Conservation (phyloP, 35 echinoderm and acorn worm genomes). For the Lytechinus pictus region DNA sequence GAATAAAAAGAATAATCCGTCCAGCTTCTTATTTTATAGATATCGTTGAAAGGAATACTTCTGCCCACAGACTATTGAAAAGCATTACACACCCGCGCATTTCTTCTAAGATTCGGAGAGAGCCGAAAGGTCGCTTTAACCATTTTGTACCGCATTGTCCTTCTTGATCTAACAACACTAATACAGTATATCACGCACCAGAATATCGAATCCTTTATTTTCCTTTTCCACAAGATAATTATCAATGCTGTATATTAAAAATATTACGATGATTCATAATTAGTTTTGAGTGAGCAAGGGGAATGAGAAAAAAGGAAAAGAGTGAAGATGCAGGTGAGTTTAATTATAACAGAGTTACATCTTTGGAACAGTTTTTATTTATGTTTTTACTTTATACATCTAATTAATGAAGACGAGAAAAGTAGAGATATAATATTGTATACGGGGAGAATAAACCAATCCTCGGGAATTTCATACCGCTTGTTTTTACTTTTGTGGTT, state of each 20-base stretch:
- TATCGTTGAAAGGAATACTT: neutral
- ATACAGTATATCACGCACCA: neutral
- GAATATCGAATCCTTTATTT: neutral
- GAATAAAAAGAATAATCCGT: neutral
- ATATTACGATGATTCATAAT: neutral
- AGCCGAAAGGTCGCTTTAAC: no score
- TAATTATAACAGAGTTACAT: no score
- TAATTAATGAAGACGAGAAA: no score
- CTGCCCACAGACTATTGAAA: neutral
- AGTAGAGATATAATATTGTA: no score
- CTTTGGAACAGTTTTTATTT: no score
- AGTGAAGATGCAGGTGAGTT: no score
- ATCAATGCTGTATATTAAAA: neutral
- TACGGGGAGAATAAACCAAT: no score
- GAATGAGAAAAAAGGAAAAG: neutral
- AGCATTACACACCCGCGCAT: neutral
- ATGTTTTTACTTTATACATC: no score
- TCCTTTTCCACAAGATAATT: neutral
- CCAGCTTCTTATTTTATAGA: no score
- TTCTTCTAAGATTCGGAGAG: no score
- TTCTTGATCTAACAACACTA: neutral
- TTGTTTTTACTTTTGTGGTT: no score
- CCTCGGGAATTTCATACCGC: no score
- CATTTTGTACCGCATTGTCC: neutral
- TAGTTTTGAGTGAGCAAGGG: neutral